Evolutionary conservation across 2,888 invertebrate species (phyloP), one percentile per base, ranked within the genome.

Genomic region (Phania funesta): DNA sequence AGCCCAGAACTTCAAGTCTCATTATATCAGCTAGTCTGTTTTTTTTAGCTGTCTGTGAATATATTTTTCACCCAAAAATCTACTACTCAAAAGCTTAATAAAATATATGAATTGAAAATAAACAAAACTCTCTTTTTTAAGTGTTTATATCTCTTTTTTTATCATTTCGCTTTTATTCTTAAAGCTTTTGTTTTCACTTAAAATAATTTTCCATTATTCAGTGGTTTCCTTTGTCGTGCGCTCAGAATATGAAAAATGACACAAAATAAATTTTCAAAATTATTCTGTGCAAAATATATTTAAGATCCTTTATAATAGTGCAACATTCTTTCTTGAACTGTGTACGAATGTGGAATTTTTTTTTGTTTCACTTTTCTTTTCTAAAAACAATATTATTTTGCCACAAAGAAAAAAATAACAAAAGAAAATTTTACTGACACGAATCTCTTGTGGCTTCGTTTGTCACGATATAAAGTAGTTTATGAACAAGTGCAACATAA

Each of bases 361-460:
- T 18, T 54, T 32, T 38, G 9, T 56, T 44, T 0, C 48, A 4
- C 16, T 48, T 44, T 18, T 26, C 9, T 52, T 20, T 22, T 50
- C n/a, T 5, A 20, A n/a, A n/a, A 11, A 4, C 13, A 16, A 35
- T 22, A 56, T 18, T 41, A 50, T 62, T 73, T 71, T 48, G 8
- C 22, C n/a, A n/a, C 22, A 44, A 65, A 26, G n/a, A 41, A 41
- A 16, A 16, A 29, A 29, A 4, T 29, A 29, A 16, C 16, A 26
- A 54, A 48, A 52, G 41, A 65, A 65, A 65, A 5, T 70, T 68
- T 70, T 44, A 60, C 32, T 24, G 41, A 67, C 65, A 67, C 44
- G 54, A 77, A 73, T 70, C 65, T 58, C 77, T 77, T 67, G 71
- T 48, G 64, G 46, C 38, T 71, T 54, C 35, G 41, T 58, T 70